Conservation (phyloP, 2,888 invertebrate genomes). For the Drosophila quinaria region DNA sequence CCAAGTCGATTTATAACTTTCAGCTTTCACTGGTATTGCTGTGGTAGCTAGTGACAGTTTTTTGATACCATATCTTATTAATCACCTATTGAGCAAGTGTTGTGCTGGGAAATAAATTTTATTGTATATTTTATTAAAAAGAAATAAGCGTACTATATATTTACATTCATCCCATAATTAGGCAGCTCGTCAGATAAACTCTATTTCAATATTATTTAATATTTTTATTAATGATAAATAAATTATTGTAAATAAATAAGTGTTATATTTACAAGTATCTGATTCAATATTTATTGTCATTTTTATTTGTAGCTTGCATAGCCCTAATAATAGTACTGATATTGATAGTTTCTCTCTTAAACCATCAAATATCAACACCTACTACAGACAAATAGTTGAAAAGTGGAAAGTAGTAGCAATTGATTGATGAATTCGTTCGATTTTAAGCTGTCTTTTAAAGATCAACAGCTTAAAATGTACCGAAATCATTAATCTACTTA, state of each 20-base stretch:
- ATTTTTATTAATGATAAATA: no score
- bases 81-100: not conserved
- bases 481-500: slow-evolving; percentile 25
- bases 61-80: not conserved
- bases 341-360: not conserved
- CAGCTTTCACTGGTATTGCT: slow-evolving; percentile 31
- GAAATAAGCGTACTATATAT: no score
- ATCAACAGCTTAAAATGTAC: slow-evolving; percentile 17
- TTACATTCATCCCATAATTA: not conserved
- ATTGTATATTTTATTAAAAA: not conserved
- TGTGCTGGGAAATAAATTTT: not conserved
- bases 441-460: not conserved
- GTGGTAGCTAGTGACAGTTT: slow-evolving; percentile 7
- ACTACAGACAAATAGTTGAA: not conserved
- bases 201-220: not conserved
- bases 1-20: slow-evolving; percentile 12
- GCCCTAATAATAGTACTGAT: not conserved
- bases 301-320: not conserved
- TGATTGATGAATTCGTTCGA: no score
- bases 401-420: not conserved
- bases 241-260: no score
- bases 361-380: slow-evolving; percentile 4
- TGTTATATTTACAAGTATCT: not conserved
- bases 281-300: not conserved
- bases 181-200: not conserved